Conservation (phyloP, 2,113 vertebrate species). For the Neoarius graeffei region DNA sequence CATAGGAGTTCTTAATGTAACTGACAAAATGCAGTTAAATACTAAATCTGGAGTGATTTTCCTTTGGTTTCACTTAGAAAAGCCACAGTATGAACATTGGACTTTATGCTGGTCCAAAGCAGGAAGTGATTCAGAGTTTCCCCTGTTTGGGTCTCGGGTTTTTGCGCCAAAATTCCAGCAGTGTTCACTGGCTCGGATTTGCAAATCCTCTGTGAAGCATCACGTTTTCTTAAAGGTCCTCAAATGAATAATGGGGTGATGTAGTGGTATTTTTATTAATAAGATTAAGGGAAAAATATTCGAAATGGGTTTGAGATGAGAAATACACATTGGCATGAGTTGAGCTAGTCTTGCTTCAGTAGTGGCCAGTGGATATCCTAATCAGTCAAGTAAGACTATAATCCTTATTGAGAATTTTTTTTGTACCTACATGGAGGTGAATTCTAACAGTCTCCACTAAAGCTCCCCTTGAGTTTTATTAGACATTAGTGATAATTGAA, state of each 20-base stretch:
- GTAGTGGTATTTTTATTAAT: neutral
- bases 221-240: neutral
- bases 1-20: too few species aligned
- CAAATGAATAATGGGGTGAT: neutral
- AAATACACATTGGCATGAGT: neutral
- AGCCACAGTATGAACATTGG: constrained; percentile 2
- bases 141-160: neutral
- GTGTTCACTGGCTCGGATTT: neutral
- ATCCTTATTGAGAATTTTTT: neutral
- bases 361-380: neutral
- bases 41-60: neutral
- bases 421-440: neutral
- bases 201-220: neutral
- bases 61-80: neutral
- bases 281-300: neutral
- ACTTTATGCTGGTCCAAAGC: neutral
- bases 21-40: too few species aligned
- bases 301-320: neutral
- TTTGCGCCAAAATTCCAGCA: neutral
- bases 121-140: constrained; percentile 43
- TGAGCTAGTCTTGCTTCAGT: neutral
- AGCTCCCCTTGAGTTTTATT: neutral
- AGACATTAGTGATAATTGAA: neutral
- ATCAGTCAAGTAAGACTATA: neutral
- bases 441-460: neutral